Conservation (phyloP, 2,888 invertebrate species). For the Oligia fasciuncula region DNA sequence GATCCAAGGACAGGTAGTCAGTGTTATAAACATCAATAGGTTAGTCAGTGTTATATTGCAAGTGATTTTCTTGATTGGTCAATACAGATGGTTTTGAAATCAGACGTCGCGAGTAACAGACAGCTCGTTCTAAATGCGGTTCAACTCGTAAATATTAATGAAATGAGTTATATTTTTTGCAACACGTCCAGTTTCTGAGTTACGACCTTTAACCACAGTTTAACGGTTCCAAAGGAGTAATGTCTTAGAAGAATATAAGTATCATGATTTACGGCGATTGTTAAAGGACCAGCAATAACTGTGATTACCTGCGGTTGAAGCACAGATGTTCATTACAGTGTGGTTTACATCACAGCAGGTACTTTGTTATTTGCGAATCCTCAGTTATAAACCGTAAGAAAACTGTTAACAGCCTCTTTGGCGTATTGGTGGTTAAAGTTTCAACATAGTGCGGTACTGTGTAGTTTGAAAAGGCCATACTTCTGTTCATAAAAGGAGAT, state of each 20-base stretch:
- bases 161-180: constrained; percentile 22
- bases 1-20: neutral
- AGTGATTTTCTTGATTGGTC: neutral
- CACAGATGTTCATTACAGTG: constrained; percentile 60
- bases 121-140: neutral
- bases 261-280: constrained; percentile 59
- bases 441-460: neutral
- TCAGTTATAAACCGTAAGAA: constrained; percentile 15
- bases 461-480: neutral
- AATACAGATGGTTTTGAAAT: constrained; percentile 1
- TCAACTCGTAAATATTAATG: constrained; percentile 1
- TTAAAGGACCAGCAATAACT: constrained; percentile 61
- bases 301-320: constrained; percentile 69
- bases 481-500: neutral
- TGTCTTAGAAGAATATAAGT: constrained; percentile 34
- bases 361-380: neutral
- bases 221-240: constrained; percentile 13
- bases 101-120: neutral
- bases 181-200: constrained; percentile 4
- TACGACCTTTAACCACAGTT: constrained; percentile 24
- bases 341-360: constrained; percentile 33
- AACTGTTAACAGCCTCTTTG: neutral
- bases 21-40: neutral
- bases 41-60: neutral
- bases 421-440: constrained; percentile 1